Conservation (phyloP, 2,113 vertebrate species). For the Cisticola juncidis region DNA sequence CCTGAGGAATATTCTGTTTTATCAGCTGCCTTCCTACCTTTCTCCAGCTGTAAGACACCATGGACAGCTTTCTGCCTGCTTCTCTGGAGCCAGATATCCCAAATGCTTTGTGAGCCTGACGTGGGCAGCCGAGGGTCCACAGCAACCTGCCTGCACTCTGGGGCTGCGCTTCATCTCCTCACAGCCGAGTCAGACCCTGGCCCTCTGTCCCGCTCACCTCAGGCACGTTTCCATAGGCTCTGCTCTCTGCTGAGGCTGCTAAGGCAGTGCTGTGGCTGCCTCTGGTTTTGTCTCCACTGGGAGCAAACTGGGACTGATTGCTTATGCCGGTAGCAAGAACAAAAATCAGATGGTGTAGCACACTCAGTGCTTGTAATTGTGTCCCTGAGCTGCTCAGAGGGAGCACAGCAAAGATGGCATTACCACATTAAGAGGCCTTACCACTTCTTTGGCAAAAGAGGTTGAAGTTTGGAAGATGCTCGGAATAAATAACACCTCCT, state of each 20-base stretch:
- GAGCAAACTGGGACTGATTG: not conserved
- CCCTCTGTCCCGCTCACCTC: not conserved
- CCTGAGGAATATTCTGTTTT: not conserved
- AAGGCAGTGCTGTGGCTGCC: not conserved
- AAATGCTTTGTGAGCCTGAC: not conserved
- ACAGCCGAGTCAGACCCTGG: not conserved
- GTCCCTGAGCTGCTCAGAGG: not conserved
- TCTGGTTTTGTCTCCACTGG: not conserved
- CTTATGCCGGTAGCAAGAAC: not conserved
- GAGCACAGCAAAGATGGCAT: not conserved
- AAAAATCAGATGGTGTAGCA: not conserved
- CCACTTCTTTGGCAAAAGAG: not conserved
- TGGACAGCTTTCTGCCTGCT: not conserved
- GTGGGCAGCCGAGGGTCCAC: not conserved
- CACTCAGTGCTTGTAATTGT: not conserved
- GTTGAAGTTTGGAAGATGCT: not conserved
- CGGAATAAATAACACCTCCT: not conserved
- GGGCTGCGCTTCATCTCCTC: not conserved
- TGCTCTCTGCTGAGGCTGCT: not conserved
- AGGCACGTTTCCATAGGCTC: not conserved
- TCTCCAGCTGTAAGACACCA: not conserved
- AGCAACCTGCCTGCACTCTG: not conserved
- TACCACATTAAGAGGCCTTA: not conserved
- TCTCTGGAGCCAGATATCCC: not conserved
- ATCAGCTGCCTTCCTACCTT: not conserved